A percentile compares a stretch with the other conserved stretches of the same genome.
phyloP scores from a whole-genome alignment of 2,113 vertebrate species.

The Phodopus roborovskii region DNA sequence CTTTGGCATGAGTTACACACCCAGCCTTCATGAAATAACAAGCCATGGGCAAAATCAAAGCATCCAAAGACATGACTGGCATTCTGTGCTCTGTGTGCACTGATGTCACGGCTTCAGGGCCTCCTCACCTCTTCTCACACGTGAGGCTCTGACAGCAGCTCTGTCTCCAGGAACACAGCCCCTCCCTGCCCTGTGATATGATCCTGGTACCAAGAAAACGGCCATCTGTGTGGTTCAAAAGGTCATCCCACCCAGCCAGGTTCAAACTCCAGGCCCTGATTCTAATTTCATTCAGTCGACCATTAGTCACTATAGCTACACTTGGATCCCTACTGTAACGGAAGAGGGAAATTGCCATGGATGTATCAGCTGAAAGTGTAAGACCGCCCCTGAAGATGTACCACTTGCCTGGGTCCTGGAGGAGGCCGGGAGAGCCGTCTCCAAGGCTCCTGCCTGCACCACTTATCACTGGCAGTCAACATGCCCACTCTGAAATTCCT shows the following conservation, averaged over 20 bases:
- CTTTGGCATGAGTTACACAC: not conserved
- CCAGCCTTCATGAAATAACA: not conserved
- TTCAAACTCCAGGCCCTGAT: not conserved
- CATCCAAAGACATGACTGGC: not conserved
- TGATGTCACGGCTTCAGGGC: not conserved
- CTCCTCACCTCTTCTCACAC: not conserved
- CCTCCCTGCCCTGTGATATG: rapidly evolving
- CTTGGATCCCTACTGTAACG: not conserved
- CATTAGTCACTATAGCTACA: not conserved
- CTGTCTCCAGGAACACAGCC: not conserved
- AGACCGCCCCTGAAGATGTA: no score
- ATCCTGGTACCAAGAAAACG: not conserved
- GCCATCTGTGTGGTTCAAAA: not conserved
- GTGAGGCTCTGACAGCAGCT: not conserved
- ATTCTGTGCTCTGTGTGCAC: rapidly evolving
- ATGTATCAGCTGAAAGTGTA: not conserved
- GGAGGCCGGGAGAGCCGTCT: not conserved
- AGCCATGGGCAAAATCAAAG: not conserved
- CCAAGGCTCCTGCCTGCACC: not conserved
- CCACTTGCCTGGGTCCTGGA: rapidly evolving
- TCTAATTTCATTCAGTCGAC: not conserved
- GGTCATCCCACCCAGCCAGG: not conserved
- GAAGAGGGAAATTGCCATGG: not conserved
- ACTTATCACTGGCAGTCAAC: not conserved
- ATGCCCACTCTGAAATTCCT: slow-evolving; percentile 21